Percentiles rank a stretch among this genome's conserved stretches.
Conservation (phyloP, 1,140 invertebrate species). For the Pseudobourletiella spinata region DNA sequence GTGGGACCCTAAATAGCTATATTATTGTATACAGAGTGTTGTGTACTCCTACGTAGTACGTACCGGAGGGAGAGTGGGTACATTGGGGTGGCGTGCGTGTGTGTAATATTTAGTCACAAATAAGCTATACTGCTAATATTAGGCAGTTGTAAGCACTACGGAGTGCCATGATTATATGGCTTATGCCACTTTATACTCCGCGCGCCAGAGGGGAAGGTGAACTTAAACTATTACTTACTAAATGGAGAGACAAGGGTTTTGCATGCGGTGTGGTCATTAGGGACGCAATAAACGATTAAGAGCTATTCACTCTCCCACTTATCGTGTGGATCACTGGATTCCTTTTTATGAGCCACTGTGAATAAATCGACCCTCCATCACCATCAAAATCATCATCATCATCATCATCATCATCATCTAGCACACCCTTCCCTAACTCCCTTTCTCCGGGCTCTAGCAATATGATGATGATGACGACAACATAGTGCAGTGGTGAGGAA, state of each 20-base stretch:
- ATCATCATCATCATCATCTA: not conserved
- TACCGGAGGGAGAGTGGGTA: not conserved
- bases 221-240: slow-evolving; percentile 7
- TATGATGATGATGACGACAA: too few species aligned
- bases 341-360: not conserved
- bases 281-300: slow-evolving; percentile 1
- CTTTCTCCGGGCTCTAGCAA: not conserved
- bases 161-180: too few species aligned
- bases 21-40: too few species aligned
- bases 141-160: too few species aligned
- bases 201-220: slow-evolving; percentile 4
- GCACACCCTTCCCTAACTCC: not conserved
- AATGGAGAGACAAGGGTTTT: slow-evolving; percentile 8
- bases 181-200: too few species aligned
- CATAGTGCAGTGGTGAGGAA: too few species aligned
- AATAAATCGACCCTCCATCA: not conserved
- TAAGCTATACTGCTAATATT: too few species aligned
- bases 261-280: slow-evolving; percentile 3
- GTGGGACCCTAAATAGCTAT: too few species aligned
- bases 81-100: too few species aligned
- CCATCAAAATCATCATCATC: not conserved
- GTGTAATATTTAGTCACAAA: too few species aligned
- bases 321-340: not conserved
- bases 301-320: not conserved
- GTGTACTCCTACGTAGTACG: too few species aligned